These are phyloP conservation scores for Chaenodraco wilsoni DNA, from an alignment of 2,797 vertebrate genomes.

Conservation along the genomic window DNA sequence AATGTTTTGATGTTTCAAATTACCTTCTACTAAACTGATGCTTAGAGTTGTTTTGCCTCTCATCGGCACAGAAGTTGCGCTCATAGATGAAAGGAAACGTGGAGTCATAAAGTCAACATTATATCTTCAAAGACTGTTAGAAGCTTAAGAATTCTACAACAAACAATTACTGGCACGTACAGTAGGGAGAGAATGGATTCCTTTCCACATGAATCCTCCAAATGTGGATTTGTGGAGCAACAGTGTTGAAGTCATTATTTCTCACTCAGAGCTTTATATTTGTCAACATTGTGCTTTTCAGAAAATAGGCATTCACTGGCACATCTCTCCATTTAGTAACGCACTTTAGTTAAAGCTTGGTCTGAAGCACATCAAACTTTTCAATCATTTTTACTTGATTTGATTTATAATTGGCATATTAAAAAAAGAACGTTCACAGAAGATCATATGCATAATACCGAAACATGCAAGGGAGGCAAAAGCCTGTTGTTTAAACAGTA, in stretches of 20 bases:
- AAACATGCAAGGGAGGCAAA: no score
- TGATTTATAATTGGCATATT: no score
- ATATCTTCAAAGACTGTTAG: constrained; percentile 59
- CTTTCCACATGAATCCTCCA: constrained; percentile 47
- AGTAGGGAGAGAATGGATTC: constrained; percentile 42
- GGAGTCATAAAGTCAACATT: constrained; percentile 43
- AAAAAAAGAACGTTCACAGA: no score
- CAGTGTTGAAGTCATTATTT: constrained; percentile 61
- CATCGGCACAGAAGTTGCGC: constrained; percentile 28
- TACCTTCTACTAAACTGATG: constrained; percentile 24
- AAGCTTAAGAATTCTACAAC: constrained; percentile 50
- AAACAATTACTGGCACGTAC: constrained; percentile 64
- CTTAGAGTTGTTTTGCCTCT: constrained; percentile 39
- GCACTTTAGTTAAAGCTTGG: constrained; percentile 72
- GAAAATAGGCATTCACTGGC: constrained; percentile 21
- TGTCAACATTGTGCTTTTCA: constrained; percentile 56
- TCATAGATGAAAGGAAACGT: constrained; percentile 62
- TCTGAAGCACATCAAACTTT: constrained; percentile 64
- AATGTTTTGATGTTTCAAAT: constrained; percentile 56
- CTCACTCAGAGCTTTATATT: constrained; percentile 29
- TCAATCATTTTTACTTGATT: constrained; percentile 32
- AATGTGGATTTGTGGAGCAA: constrained; percentile 44
- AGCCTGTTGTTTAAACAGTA: constrained; percentile 1
- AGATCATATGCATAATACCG: no score
- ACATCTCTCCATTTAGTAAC: constrained; percentile 71